Evolutionary conservation across 2,113 vertebrate species (phyloP).

Genomic region (Fregata magnificens): DNA sequence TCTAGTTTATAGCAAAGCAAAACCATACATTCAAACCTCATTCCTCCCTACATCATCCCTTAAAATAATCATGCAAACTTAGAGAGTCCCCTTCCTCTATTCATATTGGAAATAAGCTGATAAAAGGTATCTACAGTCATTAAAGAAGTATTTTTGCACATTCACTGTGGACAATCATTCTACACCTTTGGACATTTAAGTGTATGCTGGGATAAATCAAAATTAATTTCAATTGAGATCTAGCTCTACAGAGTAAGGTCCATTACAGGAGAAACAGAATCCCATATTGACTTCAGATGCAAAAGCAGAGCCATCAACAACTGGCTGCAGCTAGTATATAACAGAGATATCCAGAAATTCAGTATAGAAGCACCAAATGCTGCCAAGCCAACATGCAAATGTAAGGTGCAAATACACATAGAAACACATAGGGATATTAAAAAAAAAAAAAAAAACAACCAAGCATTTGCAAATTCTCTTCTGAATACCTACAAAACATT

Average conservation of each 20-base stretch:
- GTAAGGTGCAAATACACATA: neutral
- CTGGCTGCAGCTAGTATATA: neutral
- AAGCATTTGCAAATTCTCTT: neutral
- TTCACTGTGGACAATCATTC: neutral
- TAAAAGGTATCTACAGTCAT: neutral
- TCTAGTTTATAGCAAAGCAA: neutral
- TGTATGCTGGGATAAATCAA: neutral
- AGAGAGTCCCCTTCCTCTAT: neutral
- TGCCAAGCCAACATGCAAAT: neutral
- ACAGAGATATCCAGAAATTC: neutral
- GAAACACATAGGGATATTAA: neutral
- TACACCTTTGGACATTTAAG: neutral
- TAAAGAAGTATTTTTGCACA: neutral
- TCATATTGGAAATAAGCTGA: neutral
- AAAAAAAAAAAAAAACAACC: neutral
- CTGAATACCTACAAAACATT: neutral
- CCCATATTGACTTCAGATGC: neutral
- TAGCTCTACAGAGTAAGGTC: neutral
- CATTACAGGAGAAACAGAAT: neutral
- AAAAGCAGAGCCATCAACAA: neutral
- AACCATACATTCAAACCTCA: neutral
- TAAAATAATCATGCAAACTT: neutral
- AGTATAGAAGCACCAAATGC: neutral
- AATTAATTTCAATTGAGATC: neutral
- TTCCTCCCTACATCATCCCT: neutral